These are phyloP conservation scores for Globicephala melas DNA, from an alignment of 2,113 vertebrate genomes.

Conservation along the genomic window DNA sequence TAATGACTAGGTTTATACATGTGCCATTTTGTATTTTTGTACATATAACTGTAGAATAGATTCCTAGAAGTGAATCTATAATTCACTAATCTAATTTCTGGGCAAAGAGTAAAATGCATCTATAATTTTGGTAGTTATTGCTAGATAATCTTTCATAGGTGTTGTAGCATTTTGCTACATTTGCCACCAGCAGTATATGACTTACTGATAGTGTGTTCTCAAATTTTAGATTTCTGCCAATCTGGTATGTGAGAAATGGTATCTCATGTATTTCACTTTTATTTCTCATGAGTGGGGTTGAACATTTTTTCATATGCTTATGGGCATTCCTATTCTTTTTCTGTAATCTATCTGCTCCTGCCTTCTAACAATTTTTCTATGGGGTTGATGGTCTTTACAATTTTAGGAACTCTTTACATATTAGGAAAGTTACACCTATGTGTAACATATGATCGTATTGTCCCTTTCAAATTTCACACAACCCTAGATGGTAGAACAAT, in stretches of 20 bases:
- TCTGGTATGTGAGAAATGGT: background rate
- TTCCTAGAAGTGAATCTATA: background rate
- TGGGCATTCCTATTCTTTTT: background rate
- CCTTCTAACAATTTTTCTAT: background rate
- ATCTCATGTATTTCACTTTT: background rate
- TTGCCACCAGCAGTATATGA: background rate
- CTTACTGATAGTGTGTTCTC: background rate
- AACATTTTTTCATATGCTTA: background rate
- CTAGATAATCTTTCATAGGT: background rate
- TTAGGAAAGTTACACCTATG: background rate
- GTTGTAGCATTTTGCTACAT: background rate
- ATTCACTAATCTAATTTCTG: background rate
- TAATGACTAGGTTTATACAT: background rate
- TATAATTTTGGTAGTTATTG: background rate
- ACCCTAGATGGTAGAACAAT: background rate
- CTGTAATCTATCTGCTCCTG: background rate
- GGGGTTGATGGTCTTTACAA: background rate
- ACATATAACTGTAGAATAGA: background rate
- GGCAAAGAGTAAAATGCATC: background rate
- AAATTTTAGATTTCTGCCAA: background rate
- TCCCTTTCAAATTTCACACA: background rate
- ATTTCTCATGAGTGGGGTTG: background rate
- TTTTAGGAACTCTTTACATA: background rate
- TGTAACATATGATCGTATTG: background rate
- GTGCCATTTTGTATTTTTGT: background rate